phyloP scores from a whole-genome alignment of 64 coral and sea anemone species.

The Montipora sp. region DNA sequence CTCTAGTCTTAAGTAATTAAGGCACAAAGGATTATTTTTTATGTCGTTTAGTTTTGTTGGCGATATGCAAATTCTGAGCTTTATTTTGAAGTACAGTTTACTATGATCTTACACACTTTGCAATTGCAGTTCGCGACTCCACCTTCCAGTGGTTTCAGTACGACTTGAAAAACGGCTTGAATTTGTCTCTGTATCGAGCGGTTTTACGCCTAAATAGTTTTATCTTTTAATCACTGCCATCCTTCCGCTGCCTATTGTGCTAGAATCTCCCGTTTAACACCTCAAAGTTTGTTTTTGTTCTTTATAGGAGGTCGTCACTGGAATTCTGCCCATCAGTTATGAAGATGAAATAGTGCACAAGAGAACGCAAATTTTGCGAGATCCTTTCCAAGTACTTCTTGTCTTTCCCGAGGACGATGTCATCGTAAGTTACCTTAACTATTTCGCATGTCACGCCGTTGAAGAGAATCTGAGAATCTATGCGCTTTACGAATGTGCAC shows the following conservation, averaged over 20 bases:
- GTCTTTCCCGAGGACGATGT: conserved; percentile 90
- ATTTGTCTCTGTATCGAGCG: conserved; percentile 41
- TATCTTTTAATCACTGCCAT: conserved; percentile 37
- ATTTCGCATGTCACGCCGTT: background rate
- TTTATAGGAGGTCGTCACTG: conserved; percentile 82
- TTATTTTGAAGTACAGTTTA: background rate
- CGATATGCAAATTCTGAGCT: background rate
- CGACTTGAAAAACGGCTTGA: conserved; percentile 23
- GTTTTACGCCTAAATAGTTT: conserved; percentile 25
- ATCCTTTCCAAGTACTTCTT: conserved; percentile 80
- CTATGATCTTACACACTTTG: background rate
- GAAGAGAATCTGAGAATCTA: background rate
- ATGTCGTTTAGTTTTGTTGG: background rate
- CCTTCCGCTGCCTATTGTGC: conserved; percentile 1
- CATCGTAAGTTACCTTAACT: conserved; percentile 56
- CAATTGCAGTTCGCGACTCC: background rate
- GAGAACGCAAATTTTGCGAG: conserved; percentile 89
- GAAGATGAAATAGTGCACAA: conserved; percentile 96
- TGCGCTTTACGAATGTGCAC: background rate
- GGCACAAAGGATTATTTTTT: background rate
- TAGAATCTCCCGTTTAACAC: background rate
- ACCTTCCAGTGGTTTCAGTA: background rate
- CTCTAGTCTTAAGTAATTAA: background rate
- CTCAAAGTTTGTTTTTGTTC: conserved; percentile 47
- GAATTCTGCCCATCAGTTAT: conserved; percentile 90